Conservation (phyloP, 2,888 invertebrate species). For the Aromia moschata region DNA sequence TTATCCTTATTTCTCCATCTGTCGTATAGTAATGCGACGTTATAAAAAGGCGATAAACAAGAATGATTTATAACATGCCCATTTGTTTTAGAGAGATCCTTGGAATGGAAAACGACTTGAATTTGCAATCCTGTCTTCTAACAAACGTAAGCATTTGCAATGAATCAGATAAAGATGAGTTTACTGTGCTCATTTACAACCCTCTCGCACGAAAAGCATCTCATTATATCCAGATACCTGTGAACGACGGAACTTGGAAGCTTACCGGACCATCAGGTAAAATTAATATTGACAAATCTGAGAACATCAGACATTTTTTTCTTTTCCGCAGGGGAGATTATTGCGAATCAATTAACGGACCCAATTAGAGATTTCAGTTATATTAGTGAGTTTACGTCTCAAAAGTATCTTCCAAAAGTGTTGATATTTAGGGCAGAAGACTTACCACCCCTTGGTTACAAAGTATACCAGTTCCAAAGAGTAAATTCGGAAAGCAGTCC, state of each 20-base stretch:
- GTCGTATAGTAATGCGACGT: too few relatives aligned
- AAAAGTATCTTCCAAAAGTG: constrained; percentile 9
- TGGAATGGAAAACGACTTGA: constrained; percentile 12
- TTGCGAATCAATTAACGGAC: constrained; percentile 36
- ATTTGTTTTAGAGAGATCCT: constrained; percentile 4
- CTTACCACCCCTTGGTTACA: constrained; percentile 35
- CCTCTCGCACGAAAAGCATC: constrained; percentile 67
- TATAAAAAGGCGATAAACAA: too few relatives aligned
- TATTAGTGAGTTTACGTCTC: constrained; percentile 22
- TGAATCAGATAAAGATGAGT: constrained; percentile 33
- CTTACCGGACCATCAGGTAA: constrained; percentile 29
- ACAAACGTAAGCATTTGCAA: constrained; percentile 72
- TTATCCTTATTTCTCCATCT: too few relatives aligned
- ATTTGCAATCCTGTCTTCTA: constrained; percentile 66
- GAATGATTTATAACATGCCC: too few relatives aligned
- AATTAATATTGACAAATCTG: neutral
- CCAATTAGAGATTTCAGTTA: constrained; percentile 35
- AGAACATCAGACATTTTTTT: too few relatives aligned
- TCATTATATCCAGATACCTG: constrained; percentile 67
- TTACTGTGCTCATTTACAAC: constrained; percentile 71
- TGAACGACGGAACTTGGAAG: constrained; percentile 51
- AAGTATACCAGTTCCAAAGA: constrained; percentile 27
- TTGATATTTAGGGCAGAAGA: constrained; percentile 35
- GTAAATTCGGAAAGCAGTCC: neutral
- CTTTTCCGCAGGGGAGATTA: constrained; percentile 23